phyloP scores from a whole-genome alignment of 2,797 vertebrate species.

The Cyprinodon diabolis region DNA sequence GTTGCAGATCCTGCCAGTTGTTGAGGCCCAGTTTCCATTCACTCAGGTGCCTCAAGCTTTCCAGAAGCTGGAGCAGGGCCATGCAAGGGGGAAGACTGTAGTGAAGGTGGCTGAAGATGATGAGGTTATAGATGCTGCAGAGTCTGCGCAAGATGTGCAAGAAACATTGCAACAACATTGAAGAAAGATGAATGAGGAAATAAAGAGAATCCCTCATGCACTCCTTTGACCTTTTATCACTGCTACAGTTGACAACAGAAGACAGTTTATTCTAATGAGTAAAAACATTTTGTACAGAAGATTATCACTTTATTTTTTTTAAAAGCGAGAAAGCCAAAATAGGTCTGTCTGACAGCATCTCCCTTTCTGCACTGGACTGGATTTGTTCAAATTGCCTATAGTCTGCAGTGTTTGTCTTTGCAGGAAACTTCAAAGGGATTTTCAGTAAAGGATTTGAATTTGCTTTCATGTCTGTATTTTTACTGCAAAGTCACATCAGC shows the following conservation, averaged over 20 bases:
- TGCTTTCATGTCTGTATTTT: conserved; percentile 14
- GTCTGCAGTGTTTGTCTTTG: conserved; percentile 11
- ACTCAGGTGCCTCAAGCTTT: conserved; percentile 93
- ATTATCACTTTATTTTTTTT: conserved; percentile 4
- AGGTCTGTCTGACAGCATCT: conserved; percentile 6
- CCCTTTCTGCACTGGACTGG: conserved; percentile 3
- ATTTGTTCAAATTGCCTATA: conserved; percentile 12
- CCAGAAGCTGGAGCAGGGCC: conserved; percentile 91
- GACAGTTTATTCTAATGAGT: conserved; percentile 14
- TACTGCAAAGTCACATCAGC: background rate
- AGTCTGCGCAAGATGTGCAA: conserved; percentile 25
- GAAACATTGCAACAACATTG: conserved; percentile 41
- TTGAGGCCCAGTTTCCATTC: conserved; percentile 91
- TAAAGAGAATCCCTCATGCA: conserved; percentile 5
- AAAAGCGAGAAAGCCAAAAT: conserved; percentile 17
- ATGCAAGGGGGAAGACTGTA: conserved; percentile 95
- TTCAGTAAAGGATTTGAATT: background rate
- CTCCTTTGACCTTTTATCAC: conserved; percentile 8
- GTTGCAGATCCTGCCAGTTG: conserved; percentile 89
- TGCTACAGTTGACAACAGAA: conserved; percentile 9
- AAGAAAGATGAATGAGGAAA: background rate
- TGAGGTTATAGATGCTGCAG: conserved; percentile 16
- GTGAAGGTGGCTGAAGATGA: conserved; percentile 79
- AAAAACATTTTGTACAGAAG: conserved; percentile 7
- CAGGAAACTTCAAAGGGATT: background rate